These are phyloP conservation scores for Parazoanthus darwini DNA, from an alignment of 92 coral and sea anemone genomes.

Conservation along the genomic window DNA sequence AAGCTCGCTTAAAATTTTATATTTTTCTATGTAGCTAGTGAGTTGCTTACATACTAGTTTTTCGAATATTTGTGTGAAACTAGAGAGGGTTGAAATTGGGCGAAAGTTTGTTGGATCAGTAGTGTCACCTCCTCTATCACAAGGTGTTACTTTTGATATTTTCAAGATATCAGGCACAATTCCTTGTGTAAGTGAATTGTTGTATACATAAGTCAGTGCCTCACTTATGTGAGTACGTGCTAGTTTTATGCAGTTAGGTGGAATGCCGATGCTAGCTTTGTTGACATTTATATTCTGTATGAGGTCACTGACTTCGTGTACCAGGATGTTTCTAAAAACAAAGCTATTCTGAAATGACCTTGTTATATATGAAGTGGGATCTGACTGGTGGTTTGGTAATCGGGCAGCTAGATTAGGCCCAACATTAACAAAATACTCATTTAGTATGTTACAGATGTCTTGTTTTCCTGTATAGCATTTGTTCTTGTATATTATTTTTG, in stretches of 20 bases:
- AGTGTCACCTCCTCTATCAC: conserved; percentile 5
- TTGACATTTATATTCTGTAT: conserved; percentile 28
- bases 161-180: conserved; percentile 2
- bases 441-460: too few species aligned
- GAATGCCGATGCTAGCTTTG: conserved; percentile 44
- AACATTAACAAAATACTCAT: conserved; percentile 33
- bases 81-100: conserved; percentile 28
- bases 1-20: too few species aligned
- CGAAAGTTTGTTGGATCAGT: conserved; percentile 19
- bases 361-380: conserved; percentile 25
- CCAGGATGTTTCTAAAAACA: conserved; percentile 25
- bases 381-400: background rate
- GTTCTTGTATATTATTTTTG: too few species aligned
- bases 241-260: conserved; percentile 43
- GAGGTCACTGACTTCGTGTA: conserved; percentile 42
- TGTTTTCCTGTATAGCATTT: too few species aligned
- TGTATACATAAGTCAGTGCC: background rate
- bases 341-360: conserved; percentile 34
- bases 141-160: conserved; percentile 29
- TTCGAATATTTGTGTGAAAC: background rate
- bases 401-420: conserved; percentile 41
- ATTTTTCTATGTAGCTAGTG: too few species aligned
- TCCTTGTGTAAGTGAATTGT: conserved; percentile 5
- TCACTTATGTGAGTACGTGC: conserved; percentile 9
- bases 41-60: too few species aligned